Base-by-base conservation (phyloP, 2,113 vertebrate species). In the Sorex fumeus region DNA sequence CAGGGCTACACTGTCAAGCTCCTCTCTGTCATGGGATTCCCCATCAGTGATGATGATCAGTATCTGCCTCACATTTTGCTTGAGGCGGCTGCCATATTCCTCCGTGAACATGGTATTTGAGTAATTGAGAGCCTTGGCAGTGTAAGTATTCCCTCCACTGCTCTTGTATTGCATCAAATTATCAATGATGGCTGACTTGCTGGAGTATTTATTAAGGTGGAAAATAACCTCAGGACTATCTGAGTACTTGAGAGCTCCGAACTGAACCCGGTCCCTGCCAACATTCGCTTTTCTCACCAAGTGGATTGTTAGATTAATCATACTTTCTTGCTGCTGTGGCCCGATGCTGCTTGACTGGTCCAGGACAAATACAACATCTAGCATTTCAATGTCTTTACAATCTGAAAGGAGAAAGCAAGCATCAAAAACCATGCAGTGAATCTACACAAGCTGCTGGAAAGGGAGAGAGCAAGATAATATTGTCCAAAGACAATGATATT, bases 291-390 rank as follows among this genome's bases (percentile, higher is more conserved):
- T 96, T 3, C 97, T 96, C 84, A 98, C 97, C 75, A 98, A 36
- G 5, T 96, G 85, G 69, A 92, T 45, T 0, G 97, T 97, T 66
- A 98, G 96, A 7, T 97, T 71, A 36, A 97, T 96, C 97, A 98
- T 97, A 74, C 75, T 81, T 13, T 93, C 15, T 53, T 94, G 97
- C 3, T 97, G 70, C 0, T 25, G 0, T 12, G 0, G 0, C 1
- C 0, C 2, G 64, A 98, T 97, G 71, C 97, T 98, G 53, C 87
- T n/a, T 2, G 97, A 98, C 16, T 96, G 95, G 81, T 98, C 98
- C 83, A 98, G 95, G 77, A 98, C 96, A 84, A 98, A 98, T 40
- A 98, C 96, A 13, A 98, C 32, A 2, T 98, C 98, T 47, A 98
- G 92, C 53, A 81, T 71, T n/a, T 97, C 74, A 18, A 97, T 97